Conservation (phyloP, 2,888 invertebrate species). For the Nysson spinosus region DNA sequence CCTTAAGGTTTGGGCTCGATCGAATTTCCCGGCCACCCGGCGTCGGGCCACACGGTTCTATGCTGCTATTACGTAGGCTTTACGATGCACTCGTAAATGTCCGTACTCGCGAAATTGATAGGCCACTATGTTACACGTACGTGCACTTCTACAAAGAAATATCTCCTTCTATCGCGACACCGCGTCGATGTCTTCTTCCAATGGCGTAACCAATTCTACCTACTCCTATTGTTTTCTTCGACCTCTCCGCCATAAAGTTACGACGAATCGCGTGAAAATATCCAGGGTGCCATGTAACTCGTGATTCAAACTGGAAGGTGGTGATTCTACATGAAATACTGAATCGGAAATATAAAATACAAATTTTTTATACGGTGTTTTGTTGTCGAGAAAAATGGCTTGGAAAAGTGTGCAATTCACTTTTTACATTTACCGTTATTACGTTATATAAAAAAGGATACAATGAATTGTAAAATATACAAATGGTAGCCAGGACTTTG, state of each 20-base stretch:
- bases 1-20: constrained; percentile 56
- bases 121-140: constrained; percentile 59
- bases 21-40: constrained; percentile 57
- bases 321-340: too few species aligned
- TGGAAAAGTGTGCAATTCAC: too few species aligned
- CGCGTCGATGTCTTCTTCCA: constrained; percentile 30
- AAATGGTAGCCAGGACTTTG: too few species aligned
- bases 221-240: background rate
- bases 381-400: too few species aligned
- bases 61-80: constrained; percentile 58
- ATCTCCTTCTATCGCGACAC: constrained; percentile 1
- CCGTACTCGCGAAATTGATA: constrained; percentile 66
- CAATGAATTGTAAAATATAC: too few species aligned
- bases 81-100: constrained; percentile 72
- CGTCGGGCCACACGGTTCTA: constrained; percentile 38
- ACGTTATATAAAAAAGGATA: too few species aligned
- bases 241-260: constrained; percentile 8
- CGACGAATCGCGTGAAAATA: too few species aligned
- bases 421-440: too few species aligned
- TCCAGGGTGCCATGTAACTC: too few species aligned
- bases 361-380: too few species aligned
- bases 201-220: background rate
- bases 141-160: constrained; percentile 7
- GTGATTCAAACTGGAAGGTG: too few species aligned
- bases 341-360: too few species aligned